Evolutionary conservation across 2,113 vertebrate species (phyloP).

Genomic region (Ammodytes marinus): DNA sequence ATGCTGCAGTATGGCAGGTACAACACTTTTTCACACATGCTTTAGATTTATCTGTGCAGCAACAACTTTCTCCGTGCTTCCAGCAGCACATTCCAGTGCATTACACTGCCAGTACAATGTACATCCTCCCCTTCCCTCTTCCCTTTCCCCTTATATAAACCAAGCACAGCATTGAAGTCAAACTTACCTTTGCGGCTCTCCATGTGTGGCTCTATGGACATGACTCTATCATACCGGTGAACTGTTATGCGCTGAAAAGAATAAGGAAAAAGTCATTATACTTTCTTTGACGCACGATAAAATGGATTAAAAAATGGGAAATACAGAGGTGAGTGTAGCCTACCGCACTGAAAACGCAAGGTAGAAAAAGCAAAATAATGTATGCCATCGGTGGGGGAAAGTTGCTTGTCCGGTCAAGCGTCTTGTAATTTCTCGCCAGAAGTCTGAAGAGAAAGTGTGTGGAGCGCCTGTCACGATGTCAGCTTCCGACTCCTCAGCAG

Average conservation of each 20-base stretch:
- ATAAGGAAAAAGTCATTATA: slow-evolving; percentile 6
- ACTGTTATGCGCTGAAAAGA: slow-evolving; percentile 60
- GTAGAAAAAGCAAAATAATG: slow-evolving; percentile 53
- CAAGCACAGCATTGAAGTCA: not conserved
- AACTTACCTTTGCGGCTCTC: slow-evolving; percentile 71
- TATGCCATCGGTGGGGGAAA: slow-evolving; percentile 35
- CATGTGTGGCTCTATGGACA: slow-evolving; percentile 32
- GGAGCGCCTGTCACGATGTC: slow-evolving; percentile 64
- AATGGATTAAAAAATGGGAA: not conserved
- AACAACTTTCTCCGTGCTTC: not conserved
- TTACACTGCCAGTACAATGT: not conserved
- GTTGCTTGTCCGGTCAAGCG: slow-evolving; percentile 25
- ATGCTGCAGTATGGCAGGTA: not conserved
- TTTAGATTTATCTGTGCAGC: slow-evolving; percentile 8
- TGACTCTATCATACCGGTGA: slow-evolving; percentile 35
- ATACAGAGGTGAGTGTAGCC: slow-evolving; percentile 28
- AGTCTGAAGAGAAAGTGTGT: not conserved
- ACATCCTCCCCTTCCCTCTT: not conserved
- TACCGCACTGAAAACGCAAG: slow-evolving; percentile 70
- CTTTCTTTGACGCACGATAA: not conserved
- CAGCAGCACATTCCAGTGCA: not conserved
- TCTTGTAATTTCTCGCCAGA: slow-evolving; percentile 17
- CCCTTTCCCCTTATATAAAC: not conserved
- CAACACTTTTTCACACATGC: not conserved
- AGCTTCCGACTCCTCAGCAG: slow-evolving; percentile 40